phyloP scores from a whole-genome alignment of 2,888 invertebrate genomes.

The Ceriagrion tenellum region DNA sequence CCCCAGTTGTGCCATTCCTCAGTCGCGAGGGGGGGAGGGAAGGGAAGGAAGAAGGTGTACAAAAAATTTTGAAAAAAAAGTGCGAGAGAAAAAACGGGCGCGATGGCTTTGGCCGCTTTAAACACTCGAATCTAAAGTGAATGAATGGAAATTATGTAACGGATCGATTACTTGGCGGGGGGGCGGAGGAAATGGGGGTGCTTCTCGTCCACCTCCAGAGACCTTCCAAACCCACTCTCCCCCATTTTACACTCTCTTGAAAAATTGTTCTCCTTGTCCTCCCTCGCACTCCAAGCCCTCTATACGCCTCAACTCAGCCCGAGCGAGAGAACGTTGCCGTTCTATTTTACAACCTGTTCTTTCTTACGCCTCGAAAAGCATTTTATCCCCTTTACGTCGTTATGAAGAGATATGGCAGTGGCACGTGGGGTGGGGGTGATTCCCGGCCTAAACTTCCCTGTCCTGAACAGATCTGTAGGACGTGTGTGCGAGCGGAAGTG shows the following conservation, averaged over 20 bases:
- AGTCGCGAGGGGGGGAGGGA: background rate
- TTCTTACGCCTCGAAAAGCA: background rate
- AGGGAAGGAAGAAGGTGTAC: background rate
- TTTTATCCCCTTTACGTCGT: background rate
- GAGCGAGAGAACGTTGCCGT: background rate
- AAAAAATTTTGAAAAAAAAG: no score
- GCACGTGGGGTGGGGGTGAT: background rate
- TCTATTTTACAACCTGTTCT: slow-evolving; percentile 18
- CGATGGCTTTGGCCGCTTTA: background rate
- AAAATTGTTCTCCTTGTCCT: background rate
- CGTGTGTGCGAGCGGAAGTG: no score
- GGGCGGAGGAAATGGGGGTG: background rate
- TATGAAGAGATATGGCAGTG: background rate
- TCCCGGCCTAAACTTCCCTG: no score
- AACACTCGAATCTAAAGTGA: slow-evolving; percentile 3
- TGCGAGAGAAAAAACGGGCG: no score
- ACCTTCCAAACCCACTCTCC: background rate
- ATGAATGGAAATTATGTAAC: slow-evolving; percentile 32
- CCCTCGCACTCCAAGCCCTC: background rate
- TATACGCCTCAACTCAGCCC: background rate
- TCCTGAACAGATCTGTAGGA: no score
- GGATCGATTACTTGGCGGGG: background rate
- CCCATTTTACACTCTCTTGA: background rate
- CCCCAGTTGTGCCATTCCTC: slow-evolving; percentile 24
- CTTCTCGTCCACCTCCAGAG: background rate